phyloP scores from a whole-genome alignment of 2,797 vertebrate genomes.

The Morelia viridis region DNA sequence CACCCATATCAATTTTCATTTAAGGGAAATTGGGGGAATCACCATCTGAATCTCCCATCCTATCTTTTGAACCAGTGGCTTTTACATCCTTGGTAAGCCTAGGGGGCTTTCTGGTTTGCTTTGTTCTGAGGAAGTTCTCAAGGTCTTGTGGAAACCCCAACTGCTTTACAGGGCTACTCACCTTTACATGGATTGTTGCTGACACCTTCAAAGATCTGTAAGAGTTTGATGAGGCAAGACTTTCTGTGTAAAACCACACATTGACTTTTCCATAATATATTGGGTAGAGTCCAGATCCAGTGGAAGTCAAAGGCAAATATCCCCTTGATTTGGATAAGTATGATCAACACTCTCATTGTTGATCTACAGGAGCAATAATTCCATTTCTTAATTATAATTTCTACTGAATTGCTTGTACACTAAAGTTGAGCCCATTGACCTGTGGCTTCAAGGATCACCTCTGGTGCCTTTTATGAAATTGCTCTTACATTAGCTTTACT shows the following conservation, averaged over 20 bases:
- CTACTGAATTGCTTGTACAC: constrained; percentile 34
- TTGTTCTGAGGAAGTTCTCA: neutral
- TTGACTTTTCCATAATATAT: constrained; percentile 4
- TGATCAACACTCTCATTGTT: constrained; percentile 12
- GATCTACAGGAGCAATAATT: constrained; percentile 25
- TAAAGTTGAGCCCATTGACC: constrained; percentile 29
- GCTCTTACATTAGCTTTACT: constrained; percentile 22
- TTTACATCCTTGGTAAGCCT: neutral
- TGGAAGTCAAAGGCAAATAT: constrained; percentile 9
- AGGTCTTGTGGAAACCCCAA: constrained; percentile 2
- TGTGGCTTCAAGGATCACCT: constrained; percentile 38
- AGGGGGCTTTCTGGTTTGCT: neutral
- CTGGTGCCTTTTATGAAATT: constrained; percentile 33
- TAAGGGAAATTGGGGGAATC: neutral
- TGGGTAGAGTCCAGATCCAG: constrained; percentile 7
- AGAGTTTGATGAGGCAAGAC: constrained; percentile 21
- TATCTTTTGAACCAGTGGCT: too few species aligned
- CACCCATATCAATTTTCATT: neutral
- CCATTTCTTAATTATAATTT: constrained; percentile 35
- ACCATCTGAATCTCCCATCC: too few species aligned
- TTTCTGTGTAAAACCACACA: neutral
- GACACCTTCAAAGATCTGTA: constrained; percentile 12
- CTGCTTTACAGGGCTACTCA: neutral
- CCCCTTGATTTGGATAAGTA: constrained; percentile 13
- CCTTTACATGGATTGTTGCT: constrained; percentile 20